Evolutionary conservation across 2,797 vertebrate species (phyloP), one percentile per base, ranked within the genome.

Genomic region (Echeneis naucrates): DNA sequence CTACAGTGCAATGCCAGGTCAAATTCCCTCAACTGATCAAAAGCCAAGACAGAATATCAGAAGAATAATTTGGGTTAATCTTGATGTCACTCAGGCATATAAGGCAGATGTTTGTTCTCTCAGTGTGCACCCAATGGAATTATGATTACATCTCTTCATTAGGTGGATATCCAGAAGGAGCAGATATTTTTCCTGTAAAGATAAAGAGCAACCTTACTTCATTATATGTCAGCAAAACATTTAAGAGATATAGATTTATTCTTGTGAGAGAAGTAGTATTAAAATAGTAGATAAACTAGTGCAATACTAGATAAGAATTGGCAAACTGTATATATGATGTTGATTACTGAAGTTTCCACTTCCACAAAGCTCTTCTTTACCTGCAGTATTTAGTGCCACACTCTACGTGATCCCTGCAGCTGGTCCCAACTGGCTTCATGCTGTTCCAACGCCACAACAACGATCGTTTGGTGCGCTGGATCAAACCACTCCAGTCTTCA

Each of bases 381-480:
- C 92, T 94, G 93, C 95, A 95, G 87, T 90, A 91, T 44, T 92
- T 89, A 2, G 95, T 95, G 50, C 88, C 94, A 14, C 95, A 95
- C 65, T 95, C 94, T 0, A 60, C 44, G 52, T 93, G 76, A 3
- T 93, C 91, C 66, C 92, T 90, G 71, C 94, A 95, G 89, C 91
- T 90, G 64, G 91, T 76, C 0, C 94, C 94, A 4, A 95, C 84
- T 0, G 94, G 92, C 68, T 95, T 94, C 78, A 95, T 71, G 30
- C 91, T 94, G 91, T 95, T 95, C 94, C 94, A 95, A 10, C 95
- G 91, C 94, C 94, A 95, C 54, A 95, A 73, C 37, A 95, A 81
- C 0, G 94, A 95, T 5, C 94, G 90, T 30, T 92, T 95, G 55
- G 94, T 94, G 5, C 94, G 81, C 60, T 81, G 87, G 52, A 95